phyloP scores from a whole-genome alignment of 2,797 vertebrate genomes.

The Decapterus maruadsi region DNA sequence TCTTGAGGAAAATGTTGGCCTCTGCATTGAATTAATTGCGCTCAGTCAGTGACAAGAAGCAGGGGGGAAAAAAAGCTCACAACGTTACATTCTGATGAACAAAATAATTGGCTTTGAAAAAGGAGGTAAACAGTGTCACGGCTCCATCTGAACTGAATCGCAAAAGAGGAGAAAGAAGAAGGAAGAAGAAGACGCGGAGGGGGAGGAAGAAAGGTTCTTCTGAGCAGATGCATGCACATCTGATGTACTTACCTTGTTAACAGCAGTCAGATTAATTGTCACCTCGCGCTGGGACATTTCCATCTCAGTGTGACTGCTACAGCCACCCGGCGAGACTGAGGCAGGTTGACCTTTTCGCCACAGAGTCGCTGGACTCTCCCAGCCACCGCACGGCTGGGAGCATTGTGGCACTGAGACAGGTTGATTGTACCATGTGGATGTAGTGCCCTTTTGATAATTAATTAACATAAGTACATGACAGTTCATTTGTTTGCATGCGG shows the following conservation, averaged over 20 bases:
- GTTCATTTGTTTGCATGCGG: conserved; percentile 56
- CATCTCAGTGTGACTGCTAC: conserved; percentile 51
- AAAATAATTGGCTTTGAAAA: conserved; percentile 80
- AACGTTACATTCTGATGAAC: conserved; percentile 73
- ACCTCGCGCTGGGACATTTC: conserved; percentile 66
- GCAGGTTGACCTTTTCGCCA: conserved; percentile 65
- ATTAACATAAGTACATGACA: conserved; percentile 63
- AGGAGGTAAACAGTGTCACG: conserved; percentile 61
- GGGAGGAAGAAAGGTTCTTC: conserved; percentile 9
- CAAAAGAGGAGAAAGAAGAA: conserved; percentile 1
- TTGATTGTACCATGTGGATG: conserved; percentile 36
- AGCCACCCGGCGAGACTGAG: conserved; percentile 43
- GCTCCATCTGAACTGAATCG: conserved; percentile 49
- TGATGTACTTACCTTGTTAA: conserved; percentile 70
- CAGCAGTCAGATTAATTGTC: conserved; percentile 78
- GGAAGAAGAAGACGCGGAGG: background rate
- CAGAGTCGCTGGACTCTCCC: conserved; percentile 44
- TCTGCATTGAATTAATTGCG: conserved; percentile 70
- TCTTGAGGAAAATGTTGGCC: conserved; percentile 61
- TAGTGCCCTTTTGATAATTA: conserved; percentile 56
- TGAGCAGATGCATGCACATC: conserved; percentile 31
- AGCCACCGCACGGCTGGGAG: conserved; percentile 38
- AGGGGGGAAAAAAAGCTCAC: conserved; percentile 38
- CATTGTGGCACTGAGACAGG: conserved; percentile 41
- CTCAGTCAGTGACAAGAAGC: conserved; percentile 58